These are phyloP conservation scores for Drosophila mayaguana DNA, from an alignment of 2,888 invertebrate species.

Conservation along the genomic window DNA sequence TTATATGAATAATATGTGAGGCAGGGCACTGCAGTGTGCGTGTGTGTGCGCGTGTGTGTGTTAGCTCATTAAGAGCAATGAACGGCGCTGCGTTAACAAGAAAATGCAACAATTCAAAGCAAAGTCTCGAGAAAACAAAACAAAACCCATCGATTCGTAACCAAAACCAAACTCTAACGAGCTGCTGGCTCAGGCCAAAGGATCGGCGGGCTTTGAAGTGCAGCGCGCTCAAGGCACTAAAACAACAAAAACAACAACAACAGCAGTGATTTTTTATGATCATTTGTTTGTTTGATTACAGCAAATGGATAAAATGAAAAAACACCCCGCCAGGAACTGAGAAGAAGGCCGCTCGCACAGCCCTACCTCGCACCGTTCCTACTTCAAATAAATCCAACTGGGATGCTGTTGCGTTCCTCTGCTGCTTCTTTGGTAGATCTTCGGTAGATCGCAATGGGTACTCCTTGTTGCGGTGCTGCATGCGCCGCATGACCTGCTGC, in stretches of 20 bases:
- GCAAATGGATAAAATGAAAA: slow-evolving; percentile 68
- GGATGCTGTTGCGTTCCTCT: slow-evolving; percentile 34
- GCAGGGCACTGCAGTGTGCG: slow-evolving; percentile 22
- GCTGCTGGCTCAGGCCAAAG: slow-evolving; percentile 55
- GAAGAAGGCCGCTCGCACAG: slow-evolving; percentile 48
- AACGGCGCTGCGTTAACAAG: slow-evolving; percentile 64
- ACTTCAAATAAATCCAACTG: slow-evolving; percentile 21
- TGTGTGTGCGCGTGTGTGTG: slow-evolving; percentile 24
- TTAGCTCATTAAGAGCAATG: slow-evolving; percentile 65
- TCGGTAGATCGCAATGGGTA: slow-evolving; percentile 41
- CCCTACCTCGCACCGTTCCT: slow-evolving; percentile 13
- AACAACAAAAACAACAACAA: slow-evolving; percentile 35
- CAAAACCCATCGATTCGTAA: slow-evolving; percentile 42
- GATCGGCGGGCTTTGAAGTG: slow-evolving; percentile 73
- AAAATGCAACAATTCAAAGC: slow-evolving; percentile 53
- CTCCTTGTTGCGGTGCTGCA: slow-evolving; percentile 43
- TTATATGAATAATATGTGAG: slow-evolving; percentile 47
- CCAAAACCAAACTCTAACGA: slow-evolving; percentile 58
- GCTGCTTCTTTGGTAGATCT: neutral
- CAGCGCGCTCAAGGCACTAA: slow-evolving; percentile 55
- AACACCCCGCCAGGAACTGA: slow-evolving; percentile 44
- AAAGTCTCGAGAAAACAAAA: slow-evolving; percentile 38
- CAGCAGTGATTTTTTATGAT: slow-evolving; percentile 62
- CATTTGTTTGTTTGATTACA: slow-evolving; percentile 75
- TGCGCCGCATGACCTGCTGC: slow-evolving; percentile 60